These are phyloP conservation scores for Sinhomidia bicolor DNA, from an alignment of 2,888 invertebrate species.

Conservation along the genomic window DNA sequence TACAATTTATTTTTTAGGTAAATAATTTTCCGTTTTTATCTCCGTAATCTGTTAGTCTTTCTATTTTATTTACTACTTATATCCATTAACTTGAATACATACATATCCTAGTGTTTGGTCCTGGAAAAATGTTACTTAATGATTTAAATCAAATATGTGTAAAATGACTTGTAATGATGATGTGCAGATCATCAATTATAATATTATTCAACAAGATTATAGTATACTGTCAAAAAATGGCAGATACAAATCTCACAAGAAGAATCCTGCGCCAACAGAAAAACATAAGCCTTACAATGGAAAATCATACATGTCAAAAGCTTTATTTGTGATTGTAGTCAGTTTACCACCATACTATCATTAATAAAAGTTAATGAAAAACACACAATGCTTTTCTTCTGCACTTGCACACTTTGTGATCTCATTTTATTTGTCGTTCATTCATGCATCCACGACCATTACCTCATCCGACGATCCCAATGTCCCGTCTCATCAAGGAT, in stretches of 20 bases:
- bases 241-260: neutral
- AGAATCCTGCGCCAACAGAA: neutral
- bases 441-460: no score
- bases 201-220: neutral
- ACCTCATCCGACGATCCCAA: neutral
- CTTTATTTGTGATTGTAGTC: constrained; percentile 57
- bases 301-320: neutral
- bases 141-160: neutral
- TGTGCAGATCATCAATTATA: neutral
- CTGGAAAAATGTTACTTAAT: neutral
- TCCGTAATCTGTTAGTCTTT: neutral
- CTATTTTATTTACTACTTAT: neutral
- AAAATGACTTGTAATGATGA: neutral
- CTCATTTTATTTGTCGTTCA: neutral
- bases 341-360: no score
- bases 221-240: neutral
- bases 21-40: neutral
- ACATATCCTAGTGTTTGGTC: neutral
- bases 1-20: neutral
- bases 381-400: neutral
- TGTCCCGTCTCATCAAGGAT: neutral
- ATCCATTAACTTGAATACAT: neutral
- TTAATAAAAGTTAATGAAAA: constrained; percentile 30
- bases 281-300: neutral
- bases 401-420: neutral